A percentile compares a stretch with the other conserved stretches of the same genome.
Evolutionary conservation across 1,140 invertebrate genomes (phyloP).

Genomic region (Gyrodactylus salaris): DNA sequence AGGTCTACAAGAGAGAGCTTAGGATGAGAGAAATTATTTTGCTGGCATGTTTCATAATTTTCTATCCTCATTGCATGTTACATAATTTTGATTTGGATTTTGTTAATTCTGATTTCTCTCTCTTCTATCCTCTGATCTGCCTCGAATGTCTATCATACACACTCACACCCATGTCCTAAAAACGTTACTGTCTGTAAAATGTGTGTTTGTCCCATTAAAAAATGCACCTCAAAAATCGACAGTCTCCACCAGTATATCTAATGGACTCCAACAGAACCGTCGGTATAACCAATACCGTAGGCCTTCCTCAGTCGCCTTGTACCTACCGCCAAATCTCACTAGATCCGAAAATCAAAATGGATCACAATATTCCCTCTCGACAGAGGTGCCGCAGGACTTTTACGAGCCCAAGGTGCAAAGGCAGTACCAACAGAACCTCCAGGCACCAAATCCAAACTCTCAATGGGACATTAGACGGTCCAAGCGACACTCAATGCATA

Average conservation of each 20-base stretch:
- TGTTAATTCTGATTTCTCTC: not conserved
- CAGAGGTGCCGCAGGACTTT: not conserved
- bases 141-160: too few species aligned
- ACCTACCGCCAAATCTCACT: not conserved
- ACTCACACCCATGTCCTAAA: not conserved
- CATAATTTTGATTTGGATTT: not conserved
- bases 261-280: not conserved
- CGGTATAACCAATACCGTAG: not conserved
- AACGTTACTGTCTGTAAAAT: not conserved
- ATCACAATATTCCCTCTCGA: not conserved
- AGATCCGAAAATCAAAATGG: not conserved
- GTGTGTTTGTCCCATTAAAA: too few species aligned
- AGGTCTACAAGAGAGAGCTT: too few species aligned
- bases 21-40: too few species aligned
- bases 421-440: not conserved
- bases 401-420: not conserved
- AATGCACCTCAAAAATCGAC: not conserved
- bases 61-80: too few species aligned
- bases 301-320: not conserved
- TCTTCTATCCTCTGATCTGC: too few species aligned
- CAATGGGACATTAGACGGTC: not conserved
- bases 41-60: too few species aligned
- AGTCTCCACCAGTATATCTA: not conserved
- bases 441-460: not conserved
- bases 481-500: not conserved